These are phyloP conservation scores for Rhopalosiphum maidis DNA, from an alignment of 1,140 invertebrate species.

Conservation along the genomic window DNA sequence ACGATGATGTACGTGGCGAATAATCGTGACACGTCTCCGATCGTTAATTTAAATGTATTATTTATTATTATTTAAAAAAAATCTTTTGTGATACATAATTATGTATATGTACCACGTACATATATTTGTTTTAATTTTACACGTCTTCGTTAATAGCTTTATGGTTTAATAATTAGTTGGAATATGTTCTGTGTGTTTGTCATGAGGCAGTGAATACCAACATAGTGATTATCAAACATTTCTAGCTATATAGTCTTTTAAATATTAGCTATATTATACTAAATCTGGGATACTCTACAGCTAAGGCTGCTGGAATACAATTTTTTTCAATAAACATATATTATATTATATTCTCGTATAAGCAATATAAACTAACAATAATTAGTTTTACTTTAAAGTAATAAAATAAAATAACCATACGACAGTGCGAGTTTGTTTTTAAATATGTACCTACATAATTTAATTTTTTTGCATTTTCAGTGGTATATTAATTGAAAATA, in stretches of 20 bases:
- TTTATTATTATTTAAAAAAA: constrained; percentile 13
- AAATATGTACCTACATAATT: too few species aligned
- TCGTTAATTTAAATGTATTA: constrained; percentile 18
- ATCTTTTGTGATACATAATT: background rate
- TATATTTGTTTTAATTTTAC: constrained; percentile 19
- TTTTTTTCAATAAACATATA: too few species aligned
- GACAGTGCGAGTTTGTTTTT: too few species aligned
- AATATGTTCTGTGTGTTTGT: background rate
- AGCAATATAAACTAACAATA: too few species aligned
- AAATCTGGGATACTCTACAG: too few species aligned
- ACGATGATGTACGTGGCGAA: background rate
- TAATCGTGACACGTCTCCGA: background rate
- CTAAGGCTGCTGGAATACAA: too few species aligned
- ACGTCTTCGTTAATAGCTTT: background rate
- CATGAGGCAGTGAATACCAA: background rate
- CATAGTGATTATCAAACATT: background rate
- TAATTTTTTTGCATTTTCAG: too few species aligned
- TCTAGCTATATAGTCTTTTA: background rate
- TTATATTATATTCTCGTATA: too few species aligned
- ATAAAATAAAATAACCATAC: too few species aligned
- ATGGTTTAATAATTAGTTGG: background rate
- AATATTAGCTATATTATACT: background rate
- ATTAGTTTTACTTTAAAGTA: too few species aligned
- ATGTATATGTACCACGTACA: background rate
- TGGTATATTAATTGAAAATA: too few species aligned